Evolutionary conservation across 2,888 invertebrate species (phyloP).

Genomic region (Copidosoma aretas): DNA sequence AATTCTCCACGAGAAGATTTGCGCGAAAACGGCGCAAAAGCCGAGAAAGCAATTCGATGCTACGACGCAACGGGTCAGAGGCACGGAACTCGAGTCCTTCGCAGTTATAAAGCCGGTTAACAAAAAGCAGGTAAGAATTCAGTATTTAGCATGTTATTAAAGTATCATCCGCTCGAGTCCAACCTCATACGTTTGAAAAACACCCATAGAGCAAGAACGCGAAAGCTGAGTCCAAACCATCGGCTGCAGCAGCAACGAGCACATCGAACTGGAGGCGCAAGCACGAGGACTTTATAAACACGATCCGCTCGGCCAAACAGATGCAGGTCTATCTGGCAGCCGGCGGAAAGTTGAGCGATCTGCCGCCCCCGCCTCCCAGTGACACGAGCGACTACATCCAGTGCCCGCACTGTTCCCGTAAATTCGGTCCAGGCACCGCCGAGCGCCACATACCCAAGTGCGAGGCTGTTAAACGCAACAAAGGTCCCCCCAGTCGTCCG

Average conservation of each 20-base stretch:
- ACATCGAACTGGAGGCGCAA: conserved; percentile 82
- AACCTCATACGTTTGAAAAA: not conserved
- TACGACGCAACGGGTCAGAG: conserved; percentile 85
- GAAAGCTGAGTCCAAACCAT: not conserved
- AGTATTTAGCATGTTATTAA: too few species aligned
- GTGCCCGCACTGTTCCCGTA: conserved; percentile 86
- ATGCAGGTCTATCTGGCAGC: conserved; percentile 79
- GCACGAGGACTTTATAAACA: conserved; percentile 91
- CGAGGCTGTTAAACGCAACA: conserved; percentile 81
- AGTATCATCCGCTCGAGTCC: not conserved
- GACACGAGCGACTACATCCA: conserved; percentile 89
- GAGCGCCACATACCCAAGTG: conserved; percentile 93
- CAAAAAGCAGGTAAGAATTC: conserved; percentile 50
- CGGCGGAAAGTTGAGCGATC: conserved; percentile 85
- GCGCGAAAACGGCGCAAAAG: conserved; percentile 78
- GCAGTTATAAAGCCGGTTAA: conserved; percentile 63
- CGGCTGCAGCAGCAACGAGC: conserved; percentile 20
- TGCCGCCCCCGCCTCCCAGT: conserved; percentile 89
- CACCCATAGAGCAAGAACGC: not conserved
- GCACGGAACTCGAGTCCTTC: conserved; percentile 87
- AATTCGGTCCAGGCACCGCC: conserved; percentile 85
- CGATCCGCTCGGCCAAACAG: conserved; percentile 89
- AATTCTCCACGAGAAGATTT: conserved; percentile 83
- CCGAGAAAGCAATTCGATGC: conserved; percentile 92
- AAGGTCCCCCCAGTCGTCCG: conserved; percentile 52